phyloP scores from a whole-genome alignment of 2,888 invertebrate genomes.

The Zeuzera pyrina region DNA sequence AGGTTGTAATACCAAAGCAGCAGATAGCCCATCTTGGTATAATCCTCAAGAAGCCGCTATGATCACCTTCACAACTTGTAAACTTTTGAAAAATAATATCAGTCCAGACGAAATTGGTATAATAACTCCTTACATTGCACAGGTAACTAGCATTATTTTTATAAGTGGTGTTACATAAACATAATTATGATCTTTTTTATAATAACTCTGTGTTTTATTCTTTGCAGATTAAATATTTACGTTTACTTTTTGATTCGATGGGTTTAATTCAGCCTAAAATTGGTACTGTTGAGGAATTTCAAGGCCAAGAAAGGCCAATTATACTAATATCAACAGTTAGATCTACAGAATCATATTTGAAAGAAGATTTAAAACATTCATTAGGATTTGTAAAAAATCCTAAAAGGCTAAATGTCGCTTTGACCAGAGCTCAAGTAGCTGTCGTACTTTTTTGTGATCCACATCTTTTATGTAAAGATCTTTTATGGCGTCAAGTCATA shows the following conservation, averaged over 20 bases:
- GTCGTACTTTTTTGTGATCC: slow-evolving; percentile 90
- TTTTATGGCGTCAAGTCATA: slow-evolving; percentile 78
- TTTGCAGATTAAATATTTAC: slow-evolving; percentile 80
- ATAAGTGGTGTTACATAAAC: background rate
- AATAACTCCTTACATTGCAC: slow-evolving; percentile 93
- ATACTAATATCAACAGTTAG: slow-evolving; percentile 89
- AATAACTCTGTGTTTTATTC: too few relatives aligned
- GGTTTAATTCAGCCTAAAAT: slow-evolving; percentile 67
- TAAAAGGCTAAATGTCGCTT: slow-evolving; percentile 90
- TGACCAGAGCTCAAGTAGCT: slow-evolving; percentile 87
- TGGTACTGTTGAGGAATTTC: slow-evolving; percentile 91
- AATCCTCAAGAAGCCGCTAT: slow-evolving; percentile 86
- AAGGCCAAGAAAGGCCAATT: slow-evolving; percentile 87
- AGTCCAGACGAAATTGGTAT: slow-evolving; percentile 84
- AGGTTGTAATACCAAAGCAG: slow-evolving; percentile 79
- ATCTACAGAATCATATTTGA: slow-evolving; percentile 66
- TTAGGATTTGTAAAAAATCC: slow-evolving; percentile 73
- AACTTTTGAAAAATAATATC: slow-evolving; percentile 78
- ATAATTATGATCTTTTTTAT: too few relatives aligned
- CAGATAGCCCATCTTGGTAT: slow-evolving; percentile 90
- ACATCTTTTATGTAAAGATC: slow-evolving; percentile 76
- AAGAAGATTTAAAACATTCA: slow-evolving; percentile 61
- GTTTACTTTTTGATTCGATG: slow-evolving; percentile 58
- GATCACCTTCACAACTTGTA: slow-evolving; percentile 68
- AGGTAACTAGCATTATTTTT: slow-evolving; percentile 76